Conservation (phyloP, 1,140 invertebrate species). For the Leptoteleia sp. region DNA sequence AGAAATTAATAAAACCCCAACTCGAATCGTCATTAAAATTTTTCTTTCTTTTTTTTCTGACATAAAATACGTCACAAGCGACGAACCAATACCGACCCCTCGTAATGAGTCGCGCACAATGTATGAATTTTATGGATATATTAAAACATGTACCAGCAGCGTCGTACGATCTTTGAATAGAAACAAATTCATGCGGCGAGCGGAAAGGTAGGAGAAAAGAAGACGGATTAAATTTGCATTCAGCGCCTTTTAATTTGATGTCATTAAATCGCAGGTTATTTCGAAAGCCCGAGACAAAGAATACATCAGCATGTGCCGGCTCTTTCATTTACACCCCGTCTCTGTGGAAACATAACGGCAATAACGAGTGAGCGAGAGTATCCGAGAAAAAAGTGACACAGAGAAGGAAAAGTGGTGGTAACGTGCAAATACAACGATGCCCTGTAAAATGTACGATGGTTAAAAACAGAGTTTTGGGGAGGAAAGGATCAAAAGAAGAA, state of each 20-base stretch:
- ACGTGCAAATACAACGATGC: not conserved
- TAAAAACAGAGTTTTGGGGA: no score
- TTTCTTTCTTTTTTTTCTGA: no score
- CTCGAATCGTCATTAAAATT: constrained; percentile 27
- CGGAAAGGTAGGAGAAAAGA: constrained; percentile 40
- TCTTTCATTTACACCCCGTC: constrained; percentile 64
- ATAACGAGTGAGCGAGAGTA: constrained; percentile 64
- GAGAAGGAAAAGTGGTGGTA: constrained; percentile 25
- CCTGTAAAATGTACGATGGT: no score
- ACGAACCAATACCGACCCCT: constrained; percentile 1
- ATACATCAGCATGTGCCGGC: constrained; percentile 60
- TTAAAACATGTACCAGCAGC: constrained; percentile 37
- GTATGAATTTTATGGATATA: constrained; percentile 46
- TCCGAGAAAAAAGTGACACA: constrained; percentile 47
- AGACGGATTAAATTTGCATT: constrained; percentile 67
- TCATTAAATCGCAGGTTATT: constrained; percentile 67
- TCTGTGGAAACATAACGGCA: constrained; percentile 65
- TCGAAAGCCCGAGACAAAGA: constrained; percentile 64
- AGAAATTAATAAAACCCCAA: not conserved
- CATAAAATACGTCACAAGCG: not conserved
- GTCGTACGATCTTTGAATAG: constrained; percentile 29
- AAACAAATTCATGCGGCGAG: constrained; percentile 54
- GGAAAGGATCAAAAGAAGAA: no score
- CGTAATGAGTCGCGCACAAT: constrained; percentile 49
- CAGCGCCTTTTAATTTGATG: constrained; percentile 68